A percentile compares a stretch with the other conserved stretches of the same genome.
Evolutionary conservation across 2,888 invertebrate species (phyloP).

Genomic region (Timema cristinae): DNA sequence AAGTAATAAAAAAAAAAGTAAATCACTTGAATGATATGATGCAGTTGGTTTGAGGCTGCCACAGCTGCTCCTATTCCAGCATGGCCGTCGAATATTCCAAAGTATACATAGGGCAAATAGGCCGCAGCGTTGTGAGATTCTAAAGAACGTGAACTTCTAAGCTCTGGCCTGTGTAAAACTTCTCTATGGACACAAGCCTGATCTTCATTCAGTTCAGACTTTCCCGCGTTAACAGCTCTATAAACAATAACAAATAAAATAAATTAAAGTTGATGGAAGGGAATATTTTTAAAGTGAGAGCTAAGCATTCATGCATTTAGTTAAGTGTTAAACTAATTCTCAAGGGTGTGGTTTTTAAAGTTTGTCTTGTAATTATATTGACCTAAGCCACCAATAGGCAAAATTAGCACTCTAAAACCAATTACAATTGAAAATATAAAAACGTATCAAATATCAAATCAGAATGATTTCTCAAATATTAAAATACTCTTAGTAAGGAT

Average conservation of each 20-base stretch:
- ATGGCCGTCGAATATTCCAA: conserved; percentile 82
- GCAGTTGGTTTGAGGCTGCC: conserved; percentile 70
- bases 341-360: too few species aligned
- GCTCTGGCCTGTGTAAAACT: conserved; percentile 35
- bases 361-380: too few species aligned
- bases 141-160: conserved; percentile 17
- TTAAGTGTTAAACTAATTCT: too few species aligned
- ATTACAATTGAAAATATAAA: too few species aligned
- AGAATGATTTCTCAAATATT: too few species aligned
- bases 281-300: not conserved
- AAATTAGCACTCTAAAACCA: too few species aligned
- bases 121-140: conserved; percentile 23
- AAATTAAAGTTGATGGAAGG: not conserved
- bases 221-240: conserved; percentile 70
- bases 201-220: conserved; percentile 73
- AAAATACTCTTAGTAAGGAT: too few species aligned
- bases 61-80: conserved; percentile 77
- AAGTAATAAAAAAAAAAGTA: not conserved
- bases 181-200: conserved; percentile 53
- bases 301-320: not conserved
- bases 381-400: too few species aligned
- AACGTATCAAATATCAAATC: too few species aligned
- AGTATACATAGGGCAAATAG: conserved; percentile 65
- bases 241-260: conserved; percentile 24
- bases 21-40: conserved; percentile 68